phyloP scores from a whole-genome alignment of 2,797 vertebrate genomes.

The Sylvia borin region DNA sequence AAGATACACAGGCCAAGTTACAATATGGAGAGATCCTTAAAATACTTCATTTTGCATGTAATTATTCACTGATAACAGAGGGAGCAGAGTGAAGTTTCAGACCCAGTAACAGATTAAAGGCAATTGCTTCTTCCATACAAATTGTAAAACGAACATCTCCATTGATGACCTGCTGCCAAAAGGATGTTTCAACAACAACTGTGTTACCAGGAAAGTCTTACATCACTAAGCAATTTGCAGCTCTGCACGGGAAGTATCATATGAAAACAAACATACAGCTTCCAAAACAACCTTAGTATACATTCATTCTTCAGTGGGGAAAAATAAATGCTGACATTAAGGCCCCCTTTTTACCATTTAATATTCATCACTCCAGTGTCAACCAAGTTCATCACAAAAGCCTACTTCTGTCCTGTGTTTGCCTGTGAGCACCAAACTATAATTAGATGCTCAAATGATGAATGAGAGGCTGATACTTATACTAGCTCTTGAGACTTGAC shows the following conservation, averaged over 20 bases:
- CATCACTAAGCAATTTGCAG: neutral
- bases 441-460: neutral
- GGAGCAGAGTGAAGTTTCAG: neutral
- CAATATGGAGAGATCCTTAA: slow-evolving; percentile 56
- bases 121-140: neutral
- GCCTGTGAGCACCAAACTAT: neutral
- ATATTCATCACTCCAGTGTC: neutral
- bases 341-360: neutral
- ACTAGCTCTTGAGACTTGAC: neutral
- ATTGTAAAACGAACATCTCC: neutral
- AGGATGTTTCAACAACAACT: slow-evolving; percentile 34
- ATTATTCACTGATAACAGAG: slow-evolving; percentile 49
- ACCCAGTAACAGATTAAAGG: neutral
- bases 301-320: neutral
- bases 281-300: neutral
- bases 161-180: slow-evolving; percentile 35
- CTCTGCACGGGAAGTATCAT: neutral
- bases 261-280: slow-evolving; percentile 9
- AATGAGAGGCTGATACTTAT: neutral
- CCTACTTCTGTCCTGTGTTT: neutral
- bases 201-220: slow-evolving; percentile 19
- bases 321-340: neutral
- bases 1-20: slow-evolving; percentile 50
- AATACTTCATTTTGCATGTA: slow-evolving; percentile 41
- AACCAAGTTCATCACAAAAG: neutral